Evolutionary conservation across 2,113 vertebrate genomes (phyloP).

Genomic region (Corydoras maculifer): DNA sequence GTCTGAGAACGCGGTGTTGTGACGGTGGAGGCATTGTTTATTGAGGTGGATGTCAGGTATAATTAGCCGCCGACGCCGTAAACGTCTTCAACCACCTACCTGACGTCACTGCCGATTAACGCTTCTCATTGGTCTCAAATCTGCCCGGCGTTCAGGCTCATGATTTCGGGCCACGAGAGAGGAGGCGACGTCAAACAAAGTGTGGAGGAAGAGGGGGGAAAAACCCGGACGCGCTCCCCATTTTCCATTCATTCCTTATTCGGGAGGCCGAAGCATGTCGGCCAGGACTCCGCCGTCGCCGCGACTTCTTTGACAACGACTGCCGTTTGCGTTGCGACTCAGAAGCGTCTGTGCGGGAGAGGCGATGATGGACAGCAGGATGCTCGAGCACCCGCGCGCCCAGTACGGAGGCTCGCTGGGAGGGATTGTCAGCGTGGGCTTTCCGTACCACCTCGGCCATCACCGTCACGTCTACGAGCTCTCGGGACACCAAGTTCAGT

Average conservation of each 20-base stretch:
- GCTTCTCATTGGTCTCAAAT: conserved; percentile 88
- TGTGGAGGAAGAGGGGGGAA: conserved; percentile 43
- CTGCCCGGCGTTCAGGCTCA: conserved; percentile 71
- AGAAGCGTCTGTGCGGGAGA: conserved; percentile 55
- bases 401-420: conserved; percentile 75
- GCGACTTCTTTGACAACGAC: conserved; percentile 21
- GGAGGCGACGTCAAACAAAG: conserved; percentile 78
- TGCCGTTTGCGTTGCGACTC: conserved; percentile 13
- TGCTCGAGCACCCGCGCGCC: conserved; percentile 94
- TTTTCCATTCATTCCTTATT: conserved; percentile 25
- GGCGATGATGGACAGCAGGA: conserved; percentile 91
- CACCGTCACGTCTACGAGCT: conserved; percentile 87
- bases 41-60: conserved; percentile 83
- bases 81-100: conserved; percentile 75
- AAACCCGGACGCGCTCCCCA: background rate
- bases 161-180: conserved; percentile 53
- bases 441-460: conserved; percentile 83
- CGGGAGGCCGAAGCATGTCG: conserved; percentile 53
- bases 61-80: conserved; percentile 89
- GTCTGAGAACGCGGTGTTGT: conserved; percentile 68
- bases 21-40: conserved; percentile 83
- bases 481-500: conserved; percentile 86
- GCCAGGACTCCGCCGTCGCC: conserved; percentile 60
- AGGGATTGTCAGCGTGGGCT: conserved; percentile 86
- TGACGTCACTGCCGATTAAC: conserved; percentile 91